Conservation (phyloP, 2,113 vertebrate genomes). For the Tenebrosternarchus preto region DNA sequence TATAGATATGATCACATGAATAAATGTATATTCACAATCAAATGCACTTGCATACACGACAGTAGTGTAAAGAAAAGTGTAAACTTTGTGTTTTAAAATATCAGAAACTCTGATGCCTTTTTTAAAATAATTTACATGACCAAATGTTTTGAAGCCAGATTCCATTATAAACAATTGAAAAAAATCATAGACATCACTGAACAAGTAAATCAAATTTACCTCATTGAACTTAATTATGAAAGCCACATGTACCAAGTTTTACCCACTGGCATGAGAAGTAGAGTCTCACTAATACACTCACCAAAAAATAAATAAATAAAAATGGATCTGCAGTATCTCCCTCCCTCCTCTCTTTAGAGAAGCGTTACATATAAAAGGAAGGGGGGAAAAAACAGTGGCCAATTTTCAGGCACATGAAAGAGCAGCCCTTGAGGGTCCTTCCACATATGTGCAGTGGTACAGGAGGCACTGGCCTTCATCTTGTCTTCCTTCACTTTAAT, state of each 20-base stretch:
- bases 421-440: conserved; percentile 45
- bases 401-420: conserved; percentile 55
- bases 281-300: not conserved
- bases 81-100: not conserved
- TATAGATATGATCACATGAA: not conserved
- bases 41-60: not conserved
- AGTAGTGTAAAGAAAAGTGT: not conserved
- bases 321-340: not conserved
- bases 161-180: not conserved
- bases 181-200: not conserved
- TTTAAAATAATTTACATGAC: conserved; percentile 12
- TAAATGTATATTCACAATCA: not conserved
- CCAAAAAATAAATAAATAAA: not conserved
- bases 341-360: conserved; percentile 11
- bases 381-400: conserved; percentile 35
- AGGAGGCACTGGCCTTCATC: conserved; percentile 49
- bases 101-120: not conserved
- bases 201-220: too few species aligned
- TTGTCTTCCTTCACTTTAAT: conserved; percentile 53
- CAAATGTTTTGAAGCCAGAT: conserved; percentile 24
- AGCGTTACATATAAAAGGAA: conserved; percentile 38
- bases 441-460: conserved; percentile 31
- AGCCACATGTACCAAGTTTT: not conserved
- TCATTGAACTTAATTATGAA: not conserved
- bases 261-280: not conserved